Conservation (phyloP, 2,888 invertebrate genomes). For the Callyntrura guangdongensis region DNA sequence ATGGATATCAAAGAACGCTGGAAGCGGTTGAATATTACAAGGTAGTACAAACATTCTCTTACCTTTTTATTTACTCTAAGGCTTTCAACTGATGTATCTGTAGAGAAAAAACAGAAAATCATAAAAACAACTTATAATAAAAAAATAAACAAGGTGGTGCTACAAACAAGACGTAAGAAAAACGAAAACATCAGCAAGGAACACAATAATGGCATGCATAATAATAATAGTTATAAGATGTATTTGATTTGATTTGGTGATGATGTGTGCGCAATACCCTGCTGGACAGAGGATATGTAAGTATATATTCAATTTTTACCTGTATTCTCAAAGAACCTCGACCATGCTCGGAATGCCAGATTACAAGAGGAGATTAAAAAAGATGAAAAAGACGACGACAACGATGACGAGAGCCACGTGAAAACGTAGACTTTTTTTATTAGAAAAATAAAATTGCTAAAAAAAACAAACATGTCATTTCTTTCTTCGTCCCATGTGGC, state of each 20-base stretch:
- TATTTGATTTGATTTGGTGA: not conserved
- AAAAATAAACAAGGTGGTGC: conserved; percentile 18
- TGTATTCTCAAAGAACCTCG: not conserved
- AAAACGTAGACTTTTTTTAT: conserved; percentile 24
- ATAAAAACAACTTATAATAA: conserved; percentile 9
- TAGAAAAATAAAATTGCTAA: conserved; percentile 45
- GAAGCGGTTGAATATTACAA: conserved; percentile 97
- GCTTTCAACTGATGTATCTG: too few species aligned
- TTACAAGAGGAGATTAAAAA: not conserved
- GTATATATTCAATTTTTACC: too few species aligned
- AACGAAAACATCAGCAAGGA: not conserved
- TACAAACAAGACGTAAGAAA: not conserved
- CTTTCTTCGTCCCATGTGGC: not conserved
- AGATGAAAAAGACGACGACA: not conserved
- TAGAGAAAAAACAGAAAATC: not conserved
- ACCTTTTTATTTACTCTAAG: too few species aligned
- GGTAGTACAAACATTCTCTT: conserved; percentile 90
- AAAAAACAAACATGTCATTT: conserved; percentile 58
- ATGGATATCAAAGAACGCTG: conserved; percentile 94
- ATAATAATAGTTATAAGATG: not conserved
- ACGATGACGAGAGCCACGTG: not conserved
- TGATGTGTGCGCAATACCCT: too few species aligned
- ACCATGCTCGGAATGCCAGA: not conserved
- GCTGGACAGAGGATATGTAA: too few species aligned
- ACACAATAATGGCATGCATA: not conserved